phyloP scores from a whole-genome alignment of 1,140 invertebrate species.

The Zaprionus vittiger region DNA sequence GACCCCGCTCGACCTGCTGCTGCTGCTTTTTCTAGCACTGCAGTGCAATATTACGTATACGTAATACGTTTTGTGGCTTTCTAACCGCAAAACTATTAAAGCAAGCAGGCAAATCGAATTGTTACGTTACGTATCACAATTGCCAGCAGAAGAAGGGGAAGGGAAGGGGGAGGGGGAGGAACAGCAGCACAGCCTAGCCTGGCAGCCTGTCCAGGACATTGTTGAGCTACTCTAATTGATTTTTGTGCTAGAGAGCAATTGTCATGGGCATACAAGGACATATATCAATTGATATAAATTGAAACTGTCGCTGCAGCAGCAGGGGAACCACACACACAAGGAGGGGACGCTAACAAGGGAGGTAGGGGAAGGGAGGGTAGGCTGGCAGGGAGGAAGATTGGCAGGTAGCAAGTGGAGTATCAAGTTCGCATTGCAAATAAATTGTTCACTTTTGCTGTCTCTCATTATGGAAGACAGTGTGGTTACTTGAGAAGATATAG shows the following conservation, averaged over 20 bases:
- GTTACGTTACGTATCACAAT: slow-evolving; percentile 66
- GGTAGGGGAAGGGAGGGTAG: no score
- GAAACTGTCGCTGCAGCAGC: slow-evolving; percentile 14
- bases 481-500: neutral
- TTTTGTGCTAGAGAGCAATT: slow-evolving; percentile 81
- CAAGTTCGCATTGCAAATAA: slow-evolving; percentile 4
- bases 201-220: slow-evolving; percentile 32
- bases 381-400: no score
- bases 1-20: no score
- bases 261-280: slow-evolving; percentile 42
- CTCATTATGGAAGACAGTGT: neutral
- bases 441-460: slow-evolving; percentile 13
- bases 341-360: neutral
- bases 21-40: slow-evolving; percentile 50
- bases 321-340: neutral
- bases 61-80: slow-evolving; percentile 78
- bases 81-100: slow-evolving; percentile 78
- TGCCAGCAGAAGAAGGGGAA: slow-evolving; percentile 25
- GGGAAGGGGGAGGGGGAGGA: no score
- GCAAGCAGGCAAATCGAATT: slow-evolving; percentile 77
- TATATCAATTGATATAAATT: slow-evolving; percentile 53
- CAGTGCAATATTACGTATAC: slow-evolving; percentile 74
- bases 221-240: slow-evolving; percentile 58
- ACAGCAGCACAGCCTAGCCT: slow-evolving; percentile 9
- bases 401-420: neutral